phyloP scores from a whole-genome alignment of 2,888 invertebrate genomes.

The Anarsia innoxiella region DNA sequence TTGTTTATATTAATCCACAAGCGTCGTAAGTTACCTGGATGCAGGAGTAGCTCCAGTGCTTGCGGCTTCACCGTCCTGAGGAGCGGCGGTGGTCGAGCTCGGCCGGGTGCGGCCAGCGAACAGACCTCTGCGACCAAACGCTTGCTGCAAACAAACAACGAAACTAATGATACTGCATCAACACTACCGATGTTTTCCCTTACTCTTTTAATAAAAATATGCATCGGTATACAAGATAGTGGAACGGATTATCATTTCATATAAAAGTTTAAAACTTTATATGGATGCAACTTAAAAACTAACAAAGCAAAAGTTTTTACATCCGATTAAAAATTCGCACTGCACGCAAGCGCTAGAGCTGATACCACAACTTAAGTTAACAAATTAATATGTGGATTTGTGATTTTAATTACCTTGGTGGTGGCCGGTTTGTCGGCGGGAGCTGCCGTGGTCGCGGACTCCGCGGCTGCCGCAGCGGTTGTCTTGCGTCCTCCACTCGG shows the following conservation, averaged over 20 bases:
- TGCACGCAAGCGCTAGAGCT: conserved; percentile 25
- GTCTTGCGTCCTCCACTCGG: conserved; percentile 50
- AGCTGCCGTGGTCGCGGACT: conserved; percentile 29
- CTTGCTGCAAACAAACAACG: too few species aligned
- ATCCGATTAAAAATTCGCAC: conserved; percentile 12
- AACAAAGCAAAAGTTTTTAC: too few species aligned
- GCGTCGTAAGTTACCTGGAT: conserved; percentile 53
- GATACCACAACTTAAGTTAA: conserved; percentile 15
- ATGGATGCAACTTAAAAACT: too few species aligned
- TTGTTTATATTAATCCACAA: too few species aligned
- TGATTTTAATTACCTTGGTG: conserved; percentile 40
- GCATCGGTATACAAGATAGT: too few species aligned
- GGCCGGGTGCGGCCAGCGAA: conserved; percentile 57
- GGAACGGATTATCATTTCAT: too few species aligned
- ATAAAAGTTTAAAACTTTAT: too few species aligned
- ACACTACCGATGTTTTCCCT: too few species aligned
- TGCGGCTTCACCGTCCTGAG: too few species aligned
- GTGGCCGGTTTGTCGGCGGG: conserved; percentile 41
- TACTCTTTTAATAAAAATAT: too few species aligned
- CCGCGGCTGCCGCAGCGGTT: conserved; percentile 51
- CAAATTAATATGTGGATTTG: background rate
- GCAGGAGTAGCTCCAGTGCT: conserved; percentile 50
- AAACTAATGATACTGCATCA: too few species aligned
- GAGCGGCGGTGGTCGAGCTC: conserved; percentile 43
- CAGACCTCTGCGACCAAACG: conserved; percentile 59